Evolutionary conservation across 2,113 vertebrate species (phyloP).

Genomic region (Anolis sagrei): DNA sequence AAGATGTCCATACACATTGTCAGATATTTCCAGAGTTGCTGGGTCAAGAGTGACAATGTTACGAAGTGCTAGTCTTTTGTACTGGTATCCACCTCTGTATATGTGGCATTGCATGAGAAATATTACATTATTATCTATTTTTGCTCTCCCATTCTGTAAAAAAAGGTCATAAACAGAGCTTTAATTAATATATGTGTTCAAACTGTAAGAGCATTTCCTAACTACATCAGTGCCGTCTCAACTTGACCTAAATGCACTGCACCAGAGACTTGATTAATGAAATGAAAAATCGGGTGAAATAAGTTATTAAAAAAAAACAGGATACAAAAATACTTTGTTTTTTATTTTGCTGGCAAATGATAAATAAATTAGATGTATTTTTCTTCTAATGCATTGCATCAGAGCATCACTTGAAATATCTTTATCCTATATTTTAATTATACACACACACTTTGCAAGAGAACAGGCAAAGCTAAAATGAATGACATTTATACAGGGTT

Average conservation of each 20-base stretch:
- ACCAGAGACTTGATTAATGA: slow-evolving; percentile 1
- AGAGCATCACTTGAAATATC: neutral
- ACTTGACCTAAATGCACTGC: neutral
- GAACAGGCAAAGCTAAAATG: neutral
- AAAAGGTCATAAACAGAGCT: neutral
- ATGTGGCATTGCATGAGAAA: neutral
- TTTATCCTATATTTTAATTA: neutral
- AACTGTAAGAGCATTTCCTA: neutral
- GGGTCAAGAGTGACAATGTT: neutral
- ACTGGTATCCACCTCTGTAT: neutral
- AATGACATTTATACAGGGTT: neutral
- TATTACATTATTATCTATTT: neutral
- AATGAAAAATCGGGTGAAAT: neutral
- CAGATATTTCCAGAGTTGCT: neutral
- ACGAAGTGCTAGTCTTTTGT: neutral
- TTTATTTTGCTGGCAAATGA: neutral
- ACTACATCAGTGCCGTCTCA: neutral
- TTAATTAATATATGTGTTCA: neutral
- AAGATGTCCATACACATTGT: too few relatives aligned
- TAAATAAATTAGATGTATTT: neutral
- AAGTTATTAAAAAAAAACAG: neutral
- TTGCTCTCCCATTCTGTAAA: slow-evolving; percentile 1
- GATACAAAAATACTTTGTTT: neutral
- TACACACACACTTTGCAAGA: neutral
- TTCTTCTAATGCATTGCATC: neutral